Conservation (phyloP, 2,888 invertebrate species). For the Dascillus cervinus region DNA sequence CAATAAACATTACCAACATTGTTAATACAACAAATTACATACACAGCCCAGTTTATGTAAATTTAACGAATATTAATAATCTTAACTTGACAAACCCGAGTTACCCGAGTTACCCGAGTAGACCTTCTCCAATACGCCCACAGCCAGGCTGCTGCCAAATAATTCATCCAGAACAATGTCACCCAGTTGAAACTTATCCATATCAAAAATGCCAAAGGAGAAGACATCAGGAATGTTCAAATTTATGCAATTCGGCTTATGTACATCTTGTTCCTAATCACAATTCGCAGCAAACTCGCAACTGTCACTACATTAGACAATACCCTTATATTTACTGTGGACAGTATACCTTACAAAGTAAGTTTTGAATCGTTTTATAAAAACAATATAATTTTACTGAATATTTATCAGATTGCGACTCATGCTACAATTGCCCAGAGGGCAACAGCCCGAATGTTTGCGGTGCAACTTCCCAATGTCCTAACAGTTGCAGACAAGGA, state of each 20-base stretch:
- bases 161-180: slow-evolving; percentile 13
- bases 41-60: background rate
- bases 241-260: slow-evolving; percentile 13
- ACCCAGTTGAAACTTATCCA: slow-evolving; percentile 4
- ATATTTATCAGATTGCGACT: slow-evolving; percentile 14
- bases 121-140: no score
- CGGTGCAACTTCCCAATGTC: background rate
- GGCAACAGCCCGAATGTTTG: slow-evolving; percentile 10
- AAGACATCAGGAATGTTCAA: slow-evolving; percentile 13
- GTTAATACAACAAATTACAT: background rate
- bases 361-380: slow-evolving; percentile 2
- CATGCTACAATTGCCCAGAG: slow-evolving; percentile 13
- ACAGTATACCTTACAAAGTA: slow-evolving; percentile 13
- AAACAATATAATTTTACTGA: background rate
- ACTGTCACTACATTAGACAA: slow-evolving; percentile 11
- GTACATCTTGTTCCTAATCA: slow-evolving; percentile 10
- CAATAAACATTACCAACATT: slow-evolving; percentile 4
- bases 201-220: slow-evolving; percentile 9
- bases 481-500: background rate
- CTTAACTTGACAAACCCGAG: no score
- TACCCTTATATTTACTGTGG: slow-evolving; percentile 14
- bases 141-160: slow-evolving; percentile 14
- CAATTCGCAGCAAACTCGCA: background rate
- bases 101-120: no score
- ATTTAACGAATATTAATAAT: slow-evolving; percentile 4